Conservation (phyloP, 2,797 vertebrate genomes). For the Serranus cabrilla region DNA sequence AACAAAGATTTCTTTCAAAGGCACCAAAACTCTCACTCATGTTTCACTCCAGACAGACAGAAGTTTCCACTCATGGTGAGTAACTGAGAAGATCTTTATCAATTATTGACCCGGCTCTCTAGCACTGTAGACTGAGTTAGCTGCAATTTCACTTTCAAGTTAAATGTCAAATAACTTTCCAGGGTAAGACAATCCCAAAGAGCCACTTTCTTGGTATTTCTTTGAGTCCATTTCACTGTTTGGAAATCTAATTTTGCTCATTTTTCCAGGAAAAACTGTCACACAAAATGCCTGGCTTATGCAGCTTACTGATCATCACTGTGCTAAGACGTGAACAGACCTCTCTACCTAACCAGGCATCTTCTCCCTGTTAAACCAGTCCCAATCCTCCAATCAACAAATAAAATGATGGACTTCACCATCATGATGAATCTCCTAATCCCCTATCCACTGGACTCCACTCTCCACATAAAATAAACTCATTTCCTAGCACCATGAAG, state of each 20-base stretch:
- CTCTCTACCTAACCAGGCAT: background rate
- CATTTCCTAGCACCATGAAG: constrained; percentile 41
- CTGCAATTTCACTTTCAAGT: constrained; percentile 53
- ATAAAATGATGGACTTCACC: background rate
- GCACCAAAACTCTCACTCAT: constrained; percentile 55
- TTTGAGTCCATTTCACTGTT: background rate
- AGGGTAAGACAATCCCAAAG: constrained; percentile 48
- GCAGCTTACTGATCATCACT: background rate
- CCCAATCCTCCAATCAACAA: constrained; percentile 11
- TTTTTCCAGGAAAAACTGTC: background rate
- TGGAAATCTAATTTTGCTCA: background rate
- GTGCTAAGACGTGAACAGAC: background rate
- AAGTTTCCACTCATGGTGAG: constrained; percentile 52
- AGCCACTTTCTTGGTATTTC: background rate
- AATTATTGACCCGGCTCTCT: constrained; percentile 66
- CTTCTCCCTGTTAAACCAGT: background rate
- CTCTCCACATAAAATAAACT: constrained; percentile 44
- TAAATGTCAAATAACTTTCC: constrained; percentile 51
- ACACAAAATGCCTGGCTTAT: background rate
- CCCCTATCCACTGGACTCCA: constrained; percentile 18
- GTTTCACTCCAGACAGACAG: constrained; percentile 68
- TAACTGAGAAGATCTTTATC: constrained; percentile 76
- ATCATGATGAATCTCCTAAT: constrained; percentile 13
- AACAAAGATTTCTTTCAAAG: constrained; percentile 63
- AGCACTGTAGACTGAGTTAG: constrained; percentile 38